Percentiles rank a stretch among this genome's conserved stretches.
Conservation (phyloP, 1,140 invertebrate genomes). For the Formica exsecta region DNA sequence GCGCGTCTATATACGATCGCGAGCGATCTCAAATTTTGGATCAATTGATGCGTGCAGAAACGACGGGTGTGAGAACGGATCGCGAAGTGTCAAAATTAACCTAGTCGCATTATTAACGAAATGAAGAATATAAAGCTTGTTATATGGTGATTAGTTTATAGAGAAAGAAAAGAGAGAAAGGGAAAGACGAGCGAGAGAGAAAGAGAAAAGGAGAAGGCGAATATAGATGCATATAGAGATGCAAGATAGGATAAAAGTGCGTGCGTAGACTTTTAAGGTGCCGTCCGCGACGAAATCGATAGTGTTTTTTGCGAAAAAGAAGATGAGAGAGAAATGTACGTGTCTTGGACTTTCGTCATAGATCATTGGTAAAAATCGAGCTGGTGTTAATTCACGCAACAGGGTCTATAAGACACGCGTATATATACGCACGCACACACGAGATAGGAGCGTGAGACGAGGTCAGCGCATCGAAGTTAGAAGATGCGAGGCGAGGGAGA, state of each 20-base stretch:
- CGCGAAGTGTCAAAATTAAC: slow-evolving; percentile 83
- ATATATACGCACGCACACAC: slow-evolving; percentile 24
- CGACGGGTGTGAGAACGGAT: slow-evolving; percentile 63
- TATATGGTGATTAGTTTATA: slow-evolving; percentile 77
- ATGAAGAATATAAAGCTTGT: slow-evolving; percentile 81
- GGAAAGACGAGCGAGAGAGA: slow-evolving; percentile 52
- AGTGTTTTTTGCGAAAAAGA: slow-evolving; percentile 46
- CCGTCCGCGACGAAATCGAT: slow-evolving; percentile 72
- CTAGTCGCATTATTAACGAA: slow-evolving; percentile 81
- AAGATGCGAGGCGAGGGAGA: slow-evolving; percentile 33
- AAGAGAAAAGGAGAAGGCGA: slow-evolving; percentile 46
- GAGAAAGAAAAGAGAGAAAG: slow-evolving; percentile 19
- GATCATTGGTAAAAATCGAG: slow-evolving; percentile 53
- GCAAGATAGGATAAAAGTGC: slow-evolving; percentile 17
- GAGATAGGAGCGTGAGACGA: slow-evolving; percentile 37
- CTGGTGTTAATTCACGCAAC: slow-evolving; percentile 62
- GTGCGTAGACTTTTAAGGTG: slow-evolving; percentile 70
- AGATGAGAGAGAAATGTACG: slow-evolving; percentile 3
- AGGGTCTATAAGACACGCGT: slow-evolving; percentile 67
- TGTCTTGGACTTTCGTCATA: slow-evolving; percentile 49
- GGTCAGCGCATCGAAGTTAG: slow-evolving; percentile 17
- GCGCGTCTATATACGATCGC: slow-evolving; percentile 61
- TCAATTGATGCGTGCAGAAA: slow-evolving; percentile 1
- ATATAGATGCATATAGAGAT: background rate
- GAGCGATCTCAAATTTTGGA: slow-evolving; percentile 12